These are phyloP conservation scores for Hydrophis major DNA, from an alignment of 2,797 vertebrate genomes.

Conservation along the genomic window DNA sequence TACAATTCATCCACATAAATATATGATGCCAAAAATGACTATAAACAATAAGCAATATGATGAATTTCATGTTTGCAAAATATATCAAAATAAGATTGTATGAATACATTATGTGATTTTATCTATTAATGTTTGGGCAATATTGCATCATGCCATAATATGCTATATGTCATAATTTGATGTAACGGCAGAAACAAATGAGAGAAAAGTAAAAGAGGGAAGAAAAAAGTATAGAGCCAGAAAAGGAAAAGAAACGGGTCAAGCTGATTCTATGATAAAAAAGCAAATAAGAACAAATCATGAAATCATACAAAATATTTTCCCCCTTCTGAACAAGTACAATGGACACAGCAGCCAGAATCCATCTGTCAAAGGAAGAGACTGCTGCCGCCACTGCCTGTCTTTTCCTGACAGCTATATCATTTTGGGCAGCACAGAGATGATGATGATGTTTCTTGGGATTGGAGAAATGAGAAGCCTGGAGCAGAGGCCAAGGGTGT, in stretches of 20 bases:
- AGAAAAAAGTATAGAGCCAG: background rate
- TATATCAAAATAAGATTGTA: background rate
- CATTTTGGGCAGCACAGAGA: background rate
- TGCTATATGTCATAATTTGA: background rate
- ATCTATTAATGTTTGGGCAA: background rate
- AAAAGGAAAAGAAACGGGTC: background rate
- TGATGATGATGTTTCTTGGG: background rate
- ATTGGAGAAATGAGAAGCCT: background rate
- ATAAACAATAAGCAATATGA: background rate
- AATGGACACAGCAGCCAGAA: background rate
- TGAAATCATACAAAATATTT: background rate
- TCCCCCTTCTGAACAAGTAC: background rate
- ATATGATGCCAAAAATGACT: background rate
- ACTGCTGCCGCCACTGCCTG: background rate
- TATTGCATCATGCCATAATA: background rate
- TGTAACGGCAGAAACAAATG: background rate
- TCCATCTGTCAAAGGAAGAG: background rate
- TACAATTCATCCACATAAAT: background rate
- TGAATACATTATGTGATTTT: background rate
- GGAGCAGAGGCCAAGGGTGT: background rate
- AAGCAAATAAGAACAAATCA: background rate
- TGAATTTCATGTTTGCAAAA: background rate
- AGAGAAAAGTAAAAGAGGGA: background rate
- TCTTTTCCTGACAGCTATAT: background rate
- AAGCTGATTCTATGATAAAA: background rate